Evolutionary conservation across 2,113 vertebrate genomes (phyloP).

Genomic region (Paedocypris sp.): DNA sequence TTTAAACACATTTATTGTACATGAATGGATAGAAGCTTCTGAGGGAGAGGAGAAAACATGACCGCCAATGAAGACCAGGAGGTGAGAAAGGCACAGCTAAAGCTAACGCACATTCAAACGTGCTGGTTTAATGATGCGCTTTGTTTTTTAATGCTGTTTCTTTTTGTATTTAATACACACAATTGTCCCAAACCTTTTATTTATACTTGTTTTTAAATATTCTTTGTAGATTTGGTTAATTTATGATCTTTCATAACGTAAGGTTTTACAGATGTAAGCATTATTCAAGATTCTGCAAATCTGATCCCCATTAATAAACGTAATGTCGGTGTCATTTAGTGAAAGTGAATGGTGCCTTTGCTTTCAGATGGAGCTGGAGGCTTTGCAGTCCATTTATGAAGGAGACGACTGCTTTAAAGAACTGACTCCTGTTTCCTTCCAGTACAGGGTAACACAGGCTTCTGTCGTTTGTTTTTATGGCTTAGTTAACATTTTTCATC

Average conservation of each 20-base stretch:
- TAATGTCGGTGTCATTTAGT: not conserved
- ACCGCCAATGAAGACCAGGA: slow-evolving; percentile 89
- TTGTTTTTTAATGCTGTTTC: not conserved
- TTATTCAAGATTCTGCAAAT: no score
- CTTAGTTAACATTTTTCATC: no score
- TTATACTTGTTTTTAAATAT: no score
- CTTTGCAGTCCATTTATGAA: slow-evolving; percentile 91
- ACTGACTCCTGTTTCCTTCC: slow-evolving; percentile 79
- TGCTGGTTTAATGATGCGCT: not conserved
- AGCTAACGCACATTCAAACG: slow-evolving; percentile 24
- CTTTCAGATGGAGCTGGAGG: slow-evolving; percentile 89
- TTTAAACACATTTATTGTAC: not conserved
- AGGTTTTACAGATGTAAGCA: no score
- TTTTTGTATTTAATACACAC: no score
- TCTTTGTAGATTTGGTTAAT: no score
- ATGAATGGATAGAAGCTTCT: not conserved
- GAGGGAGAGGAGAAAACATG: slow-evolving; percentile 50
- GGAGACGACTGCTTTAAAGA: slow-evolving; percentile 90
- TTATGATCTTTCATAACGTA: no score
- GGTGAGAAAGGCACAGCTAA: slow-evolving; percentile 52
- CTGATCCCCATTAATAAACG: no score
- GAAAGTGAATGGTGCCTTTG: not conserved
- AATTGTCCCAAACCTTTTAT: no score
- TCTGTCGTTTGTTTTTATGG: no score
- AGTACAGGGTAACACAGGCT: slow-evolving; percentile 75